These are phyloP conservation scores for Drosophila takahashii DNA, from an alignment of 1,140 invertebrate genomes.

Conservation along the genomic window DNA sequence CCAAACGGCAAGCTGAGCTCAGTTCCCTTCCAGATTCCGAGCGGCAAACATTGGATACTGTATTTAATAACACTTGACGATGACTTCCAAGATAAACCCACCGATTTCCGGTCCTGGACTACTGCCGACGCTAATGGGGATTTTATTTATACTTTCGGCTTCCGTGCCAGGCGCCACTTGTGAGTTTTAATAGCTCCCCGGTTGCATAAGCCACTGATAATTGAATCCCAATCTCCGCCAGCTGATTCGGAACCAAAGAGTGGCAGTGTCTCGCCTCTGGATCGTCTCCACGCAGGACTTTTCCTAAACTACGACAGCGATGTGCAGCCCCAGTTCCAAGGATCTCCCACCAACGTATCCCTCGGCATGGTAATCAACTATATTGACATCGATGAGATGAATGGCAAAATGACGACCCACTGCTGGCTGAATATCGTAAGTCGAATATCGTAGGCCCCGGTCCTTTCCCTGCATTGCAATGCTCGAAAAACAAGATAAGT, in stretches of 20 bases:
- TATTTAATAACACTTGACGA: neutral
- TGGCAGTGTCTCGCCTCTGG: slow-evolving; percentile 86
- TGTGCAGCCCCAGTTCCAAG: slow-evolving; percentile 86
- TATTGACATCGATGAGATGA: slow-evolving; percentile 86
- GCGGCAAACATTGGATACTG: slow-evolving; percentile 23
- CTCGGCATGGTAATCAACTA: slow-evolving; percentile 86
- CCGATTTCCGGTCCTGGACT: slow-evolving; percentile 59
- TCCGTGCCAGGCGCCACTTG: slow-evolving; percentile 67
- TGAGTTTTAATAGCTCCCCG: slow-evolving; percentile 25
- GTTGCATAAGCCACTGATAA: neutral
- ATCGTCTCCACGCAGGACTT: slow-evolving; percentile 87
- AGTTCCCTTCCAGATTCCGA: slow-evolving; percentile 40
- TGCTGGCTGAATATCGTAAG: slow-evolving; percentile 87
- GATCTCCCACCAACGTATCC: slow-evolving; percentile 86
- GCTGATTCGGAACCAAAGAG: slow-evolving; percentile 8
- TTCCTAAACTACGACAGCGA: slow-evolving; percentile 88
- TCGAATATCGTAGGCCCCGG: slow-evolving; percentile 85
- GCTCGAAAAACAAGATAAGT: neutral
- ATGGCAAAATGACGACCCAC: slow-evolving; percentile 86
- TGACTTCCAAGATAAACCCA: slow-evolving; percentile 52
- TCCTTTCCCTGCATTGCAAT: neutral
- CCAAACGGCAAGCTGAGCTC: slow-evolving; percentile 25
- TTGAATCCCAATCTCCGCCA: neutral
- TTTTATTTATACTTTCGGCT: slow-evolving; percentile 30
- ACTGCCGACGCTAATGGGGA: slow-evolving; percentile 16